Conservation (phyloP, 2,888 invertebrate genomes). For the Cremastinae sp. region DNA sequence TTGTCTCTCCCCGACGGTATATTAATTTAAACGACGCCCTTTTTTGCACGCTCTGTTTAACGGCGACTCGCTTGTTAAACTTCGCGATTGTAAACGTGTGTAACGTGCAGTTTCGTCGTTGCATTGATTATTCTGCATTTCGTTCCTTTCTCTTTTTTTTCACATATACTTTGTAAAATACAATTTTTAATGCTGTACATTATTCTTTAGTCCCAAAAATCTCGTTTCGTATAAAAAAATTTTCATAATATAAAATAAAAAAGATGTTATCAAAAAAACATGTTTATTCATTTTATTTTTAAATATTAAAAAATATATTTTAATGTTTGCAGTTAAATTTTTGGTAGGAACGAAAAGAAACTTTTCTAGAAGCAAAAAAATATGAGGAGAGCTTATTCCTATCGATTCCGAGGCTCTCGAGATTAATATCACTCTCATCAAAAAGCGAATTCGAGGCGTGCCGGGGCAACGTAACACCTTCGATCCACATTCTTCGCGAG, state of each 20-base stretch:
- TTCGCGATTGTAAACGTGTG: slow-evolving; percentile 43
- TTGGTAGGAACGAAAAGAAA: too few relatives aligned
- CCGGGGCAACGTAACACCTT: too few relatives aligned
- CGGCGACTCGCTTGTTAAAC: slow-evolving; percentile 58
- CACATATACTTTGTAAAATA: neutral
- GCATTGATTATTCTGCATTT: slow-evolving; percentile 33
- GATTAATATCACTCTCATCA: neutral
- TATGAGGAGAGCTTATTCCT: neutral
- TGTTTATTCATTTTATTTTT: too few relatives aligned
- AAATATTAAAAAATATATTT: too few relatives aligned
- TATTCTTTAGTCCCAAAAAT: too few relatives aligned
- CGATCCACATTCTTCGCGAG: neutral
- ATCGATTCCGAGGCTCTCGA: neutral
- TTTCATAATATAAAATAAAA: too few relatives aligned
- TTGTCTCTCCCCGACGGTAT: slow-evolving; percentile 32
- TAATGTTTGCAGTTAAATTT: too few relatives aligned
- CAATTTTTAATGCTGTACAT: too few relatives aligned
- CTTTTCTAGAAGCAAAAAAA: too few relatives aligned
- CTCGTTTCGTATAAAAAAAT: too few relatives aligned
- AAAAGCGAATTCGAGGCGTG: neutral
- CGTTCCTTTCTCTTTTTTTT: slow-evolving; percentile 8
- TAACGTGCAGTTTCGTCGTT: slow-evolving; percentile 25
- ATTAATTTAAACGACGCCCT: slow-evolving; percentile 61
- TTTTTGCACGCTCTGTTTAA: slow-evolving; percentile 62
- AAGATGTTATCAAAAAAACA: too few relatives aligned